A percentile compares a stretch with the other conserved stretches of the same genome.
These are phyloP conservation scores for Galagoides demidoff DNA, from an alignment of 2,797 vertebrate species.

Conservation along the genomic window DNA sequence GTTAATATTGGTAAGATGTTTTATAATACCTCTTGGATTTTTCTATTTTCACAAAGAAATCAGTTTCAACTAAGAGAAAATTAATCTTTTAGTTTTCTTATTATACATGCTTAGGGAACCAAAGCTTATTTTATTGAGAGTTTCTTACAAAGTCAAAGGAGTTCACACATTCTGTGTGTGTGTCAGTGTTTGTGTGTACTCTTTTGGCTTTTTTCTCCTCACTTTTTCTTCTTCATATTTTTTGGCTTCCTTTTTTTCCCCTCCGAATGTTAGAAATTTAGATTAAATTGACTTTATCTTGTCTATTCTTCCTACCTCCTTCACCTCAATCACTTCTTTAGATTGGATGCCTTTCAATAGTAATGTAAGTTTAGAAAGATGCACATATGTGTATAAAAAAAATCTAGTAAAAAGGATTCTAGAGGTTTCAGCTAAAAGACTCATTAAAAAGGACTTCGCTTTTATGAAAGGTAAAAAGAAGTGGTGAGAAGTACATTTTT, in stretches of 20 bases:
- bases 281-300: conserved; percentile 37
- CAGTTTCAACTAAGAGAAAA: conserved; percentile 61
- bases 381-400: neutral
- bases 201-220: neutral
- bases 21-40: conserved; percentile 59
- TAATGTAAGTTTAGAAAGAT: neutral
- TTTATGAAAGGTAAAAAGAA: conserved; percentile 34
- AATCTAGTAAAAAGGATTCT: neutral
- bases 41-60: conserved; percentile 64
- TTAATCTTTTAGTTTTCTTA: conserved; percentile 55
- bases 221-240: neutral
- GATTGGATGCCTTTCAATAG: neutral
- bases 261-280: conserved; percentile 13
- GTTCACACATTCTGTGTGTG: neutral
- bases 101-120: neutral
- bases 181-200: neutral
- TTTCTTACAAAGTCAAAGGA: conserved; percentile 20
- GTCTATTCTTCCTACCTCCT: neutral
- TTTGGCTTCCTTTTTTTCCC: neutral
- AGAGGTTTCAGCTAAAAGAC: neutral
- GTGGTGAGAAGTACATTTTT: neutral
- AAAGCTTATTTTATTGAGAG: neutral
- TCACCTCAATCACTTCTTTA: neutral
- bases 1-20: conserved; percentile 52
- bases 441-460: conserved; percentile 40